Evolutionary conservation across 2,888 invertebrate species (phyloP).

Genomic region (Allophyes oxyacanthae): DNA sequence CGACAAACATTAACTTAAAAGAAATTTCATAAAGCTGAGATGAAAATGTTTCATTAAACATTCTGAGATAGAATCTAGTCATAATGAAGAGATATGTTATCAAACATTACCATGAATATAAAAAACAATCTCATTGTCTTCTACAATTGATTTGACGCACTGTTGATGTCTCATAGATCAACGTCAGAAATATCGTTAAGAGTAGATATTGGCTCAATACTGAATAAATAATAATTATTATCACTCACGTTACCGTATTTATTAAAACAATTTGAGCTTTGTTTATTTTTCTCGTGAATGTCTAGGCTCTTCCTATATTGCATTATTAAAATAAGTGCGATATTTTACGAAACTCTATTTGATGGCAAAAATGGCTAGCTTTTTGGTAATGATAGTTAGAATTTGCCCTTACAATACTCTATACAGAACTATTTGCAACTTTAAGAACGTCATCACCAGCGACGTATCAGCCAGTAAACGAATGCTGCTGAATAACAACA

Average conservation of each 20-base stretch:
- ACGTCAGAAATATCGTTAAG: constrained; percentile 11
- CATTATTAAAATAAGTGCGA: no score
- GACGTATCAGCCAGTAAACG: no score
- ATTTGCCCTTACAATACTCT: no score
- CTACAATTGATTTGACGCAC: neutral
- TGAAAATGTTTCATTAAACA: neutral
- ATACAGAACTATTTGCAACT: no score
- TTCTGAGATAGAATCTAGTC: neutral
- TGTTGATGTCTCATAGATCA: constrained; percentile 25
- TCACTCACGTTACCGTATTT: constrained; percentile 25
- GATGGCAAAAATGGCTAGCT: no score
- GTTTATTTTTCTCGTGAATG: constrained; percentile 6
- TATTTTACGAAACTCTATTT: no score
- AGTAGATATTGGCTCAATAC: constrained; percentile 4
- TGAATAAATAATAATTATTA: constrained; percentile 14
- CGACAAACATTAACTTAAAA: no score
- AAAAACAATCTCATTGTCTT: constrained; percentile 9
- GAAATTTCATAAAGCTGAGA: neutral
- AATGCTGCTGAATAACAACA: no score
- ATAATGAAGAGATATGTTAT: constrained; percentile 12
- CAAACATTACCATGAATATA: constrained; percentile 7
- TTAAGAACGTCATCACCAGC: no score
- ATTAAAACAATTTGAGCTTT: constrained; percentile 17
- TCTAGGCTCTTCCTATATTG: no score
- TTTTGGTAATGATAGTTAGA: no score